Base-by-base conservation (phyloP, 2,113 vertebrate species). In the Triplophysa dalaica region DNA sequence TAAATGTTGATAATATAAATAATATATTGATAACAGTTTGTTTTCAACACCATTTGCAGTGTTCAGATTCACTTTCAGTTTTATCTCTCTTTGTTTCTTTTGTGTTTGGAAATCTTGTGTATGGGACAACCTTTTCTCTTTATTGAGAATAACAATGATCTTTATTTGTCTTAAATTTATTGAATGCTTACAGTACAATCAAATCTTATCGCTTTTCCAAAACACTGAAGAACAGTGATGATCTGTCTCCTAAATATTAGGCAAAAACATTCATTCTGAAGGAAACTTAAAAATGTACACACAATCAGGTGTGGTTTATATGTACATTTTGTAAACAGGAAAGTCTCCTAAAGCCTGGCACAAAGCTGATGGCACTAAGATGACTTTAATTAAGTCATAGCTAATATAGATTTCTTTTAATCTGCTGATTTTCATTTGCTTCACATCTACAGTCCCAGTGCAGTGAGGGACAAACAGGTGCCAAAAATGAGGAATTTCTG, bases 61-160 rank as follows among this genome's bases (percentile, higher is more conserved):
- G 43, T 45, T 12, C 43, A 12, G 43, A 45, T 45, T 45, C 29
- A 38, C 60, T 17, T 72, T 38, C 26, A 52, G 38, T 43, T 58
- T 64, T 52, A 29, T 29, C 33, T 69, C 26, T 38, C 33, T 33
- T 33, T 38, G 33, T 38, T 6, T 38, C 33, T 38, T 38, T 38
- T 38, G 6, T 38, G 33, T 38, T 38, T 8, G 14, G 62, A 65
- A 10, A 56, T 67, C 12, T 43, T 62, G 14, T 38, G 50, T 24
- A 19, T 58, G 38, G n/a, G 75, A 19, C 75, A 68, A 14, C n/a
- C 48, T 66, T 56, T 63, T 65, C 8, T 61, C 19, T 54, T 79
- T 63, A 72, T 33, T 45, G 33, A 54, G 48, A 74, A 72, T 29
- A 62, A 68, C 4, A 68, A 26, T 73, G 68, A 56, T 45, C 68